Conservation (phyloP, 1,140 invertebrate genomes). For the Caenorhabditis brenneri region DNA sequence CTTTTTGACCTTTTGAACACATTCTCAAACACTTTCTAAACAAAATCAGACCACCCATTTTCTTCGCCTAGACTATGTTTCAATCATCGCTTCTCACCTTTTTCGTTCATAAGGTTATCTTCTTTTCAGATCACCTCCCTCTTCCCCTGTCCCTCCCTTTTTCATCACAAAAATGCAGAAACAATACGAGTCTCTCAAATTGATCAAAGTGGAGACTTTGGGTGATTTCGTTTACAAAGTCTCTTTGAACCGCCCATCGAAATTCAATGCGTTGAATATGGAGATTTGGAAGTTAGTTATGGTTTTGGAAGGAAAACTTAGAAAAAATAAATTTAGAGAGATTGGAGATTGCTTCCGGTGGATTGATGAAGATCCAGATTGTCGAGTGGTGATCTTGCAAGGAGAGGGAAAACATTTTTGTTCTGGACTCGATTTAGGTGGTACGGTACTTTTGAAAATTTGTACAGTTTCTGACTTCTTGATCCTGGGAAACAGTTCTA, state of each 20-base stretch:
- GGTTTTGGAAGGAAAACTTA: not conserved
- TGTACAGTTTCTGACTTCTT: no score
- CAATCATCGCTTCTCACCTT: not conserved
- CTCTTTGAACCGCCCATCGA: constrained; percentile 38
- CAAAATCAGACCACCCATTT: no score
- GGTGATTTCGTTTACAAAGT: constrained; percentile 44
- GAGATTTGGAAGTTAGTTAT: constrained; percentile 44
- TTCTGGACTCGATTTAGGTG: constrained; percentile 37
- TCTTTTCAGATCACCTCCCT: not conserved
- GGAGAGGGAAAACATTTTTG: constrained; percentile 47
- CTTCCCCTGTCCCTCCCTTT: no score
- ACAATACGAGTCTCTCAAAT: not conserved
- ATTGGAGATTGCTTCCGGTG: constrained; percentile 39
- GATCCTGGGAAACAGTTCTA: no score
- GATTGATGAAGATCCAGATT: constrained; percentile 49
- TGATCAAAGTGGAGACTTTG: constrained; percentile 31
- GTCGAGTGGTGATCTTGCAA: constrained; percentile 43
- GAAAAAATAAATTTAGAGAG: constrained; percentile 30
- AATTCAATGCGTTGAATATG: constrained; percentile 45
- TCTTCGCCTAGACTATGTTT: not conserved
- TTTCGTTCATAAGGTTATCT: not conserved
- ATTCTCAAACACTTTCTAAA: no score
- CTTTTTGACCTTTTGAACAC: no score
- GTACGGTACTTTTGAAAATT: no score
- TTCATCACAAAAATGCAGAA: not conserved